Conservation (phyloP, 2,797 vertebrate species). For the Setipinna tenuifilis region DNA sequence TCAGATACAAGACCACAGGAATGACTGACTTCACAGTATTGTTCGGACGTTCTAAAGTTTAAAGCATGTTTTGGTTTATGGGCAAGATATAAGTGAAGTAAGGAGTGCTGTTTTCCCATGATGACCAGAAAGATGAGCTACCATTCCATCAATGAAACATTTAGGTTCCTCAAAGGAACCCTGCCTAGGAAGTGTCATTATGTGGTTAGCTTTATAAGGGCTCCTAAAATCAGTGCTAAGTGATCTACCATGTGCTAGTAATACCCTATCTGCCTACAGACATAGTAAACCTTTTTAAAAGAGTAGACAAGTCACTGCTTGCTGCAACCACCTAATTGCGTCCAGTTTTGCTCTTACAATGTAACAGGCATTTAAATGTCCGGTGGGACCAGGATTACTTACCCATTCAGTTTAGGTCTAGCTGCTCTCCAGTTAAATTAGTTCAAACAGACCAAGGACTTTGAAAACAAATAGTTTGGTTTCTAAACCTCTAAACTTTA, state of each 20-base stretch:
- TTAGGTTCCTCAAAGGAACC: neutral
- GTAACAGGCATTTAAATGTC: neutral
- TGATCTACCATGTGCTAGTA: neutral
- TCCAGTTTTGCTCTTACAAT: neutral
- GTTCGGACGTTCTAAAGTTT: neutral
- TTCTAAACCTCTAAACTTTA: neutral
- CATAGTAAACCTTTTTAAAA: neutral
- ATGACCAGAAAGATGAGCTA: neutral
- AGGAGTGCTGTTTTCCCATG: neutral
- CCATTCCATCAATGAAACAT: neutral
- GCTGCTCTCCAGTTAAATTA: neutral
- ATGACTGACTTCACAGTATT: neutral
- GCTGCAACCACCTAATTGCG: neutral
- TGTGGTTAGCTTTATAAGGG: conserved; percentile 3
- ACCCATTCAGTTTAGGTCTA: neutral
- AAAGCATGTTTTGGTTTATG: neutral
- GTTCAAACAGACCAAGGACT: neutral
- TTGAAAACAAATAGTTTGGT: neutral
- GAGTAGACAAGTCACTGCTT: neutral
- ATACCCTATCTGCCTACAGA: neutral
- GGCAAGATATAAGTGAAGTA: neutral
- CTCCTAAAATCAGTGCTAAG: neutral
- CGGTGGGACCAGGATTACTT: neutral
- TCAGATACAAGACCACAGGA: neutral
- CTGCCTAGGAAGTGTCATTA: neutral